phyloP scores from a whole-genome alignment of 2,888 invertebrate genomes.

The Brenthis hecate region DNA sequence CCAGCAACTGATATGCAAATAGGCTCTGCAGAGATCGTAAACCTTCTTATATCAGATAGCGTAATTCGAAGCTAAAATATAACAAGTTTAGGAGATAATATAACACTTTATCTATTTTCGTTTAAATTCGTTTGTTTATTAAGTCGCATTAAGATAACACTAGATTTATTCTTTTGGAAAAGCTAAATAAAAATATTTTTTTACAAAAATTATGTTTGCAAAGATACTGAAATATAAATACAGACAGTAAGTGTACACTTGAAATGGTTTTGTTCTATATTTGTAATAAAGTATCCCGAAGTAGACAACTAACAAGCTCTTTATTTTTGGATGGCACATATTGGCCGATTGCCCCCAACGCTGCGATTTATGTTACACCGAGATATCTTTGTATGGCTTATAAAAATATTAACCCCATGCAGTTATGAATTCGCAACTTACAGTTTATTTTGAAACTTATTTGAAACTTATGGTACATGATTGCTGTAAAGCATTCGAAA shows the following conservation, averaged over 20 bases:
- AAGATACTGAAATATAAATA: no score
- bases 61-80: constrained; percentile 65
- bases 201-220: no score
- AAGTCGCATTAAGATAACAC: constrained; percentile 13
- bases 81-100: constrained; percentile 50
- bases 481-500: no score
- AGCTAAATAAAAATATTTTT: no score
- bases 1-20: constrained; percentile 75
- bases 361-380: constrained; percentile 12
- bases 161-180: background rate
- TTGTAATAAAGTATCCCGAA: constrained; percentile 8
- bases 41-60: constrained; percentile 74
- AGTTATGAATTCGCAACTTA: background rate
- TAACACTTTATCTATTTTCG: constrained; percentile 5
- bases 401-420: background rate
- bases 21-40: constrained; percentile 70
- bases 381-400: constrained; percentile 6
- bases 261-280: constrained; percentile 24
- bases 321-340: constrained; percentile 12
- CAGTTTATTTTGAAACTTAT: no score
- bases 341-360: constrained; percentile 4
- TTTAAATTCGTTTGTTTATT: no score
- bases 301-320: constrained; percentile 2
- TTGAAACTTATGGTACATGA: no score
- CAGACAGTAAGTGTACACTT: background rate